A percentile compares a stretch with the other conserved stretches of the same genome.
These are phyloP conservation scores for Lateolabrax maculatus DNA, from an alignment of 2,797 vertebrate species.

Conservation along the genomic window DNA sequence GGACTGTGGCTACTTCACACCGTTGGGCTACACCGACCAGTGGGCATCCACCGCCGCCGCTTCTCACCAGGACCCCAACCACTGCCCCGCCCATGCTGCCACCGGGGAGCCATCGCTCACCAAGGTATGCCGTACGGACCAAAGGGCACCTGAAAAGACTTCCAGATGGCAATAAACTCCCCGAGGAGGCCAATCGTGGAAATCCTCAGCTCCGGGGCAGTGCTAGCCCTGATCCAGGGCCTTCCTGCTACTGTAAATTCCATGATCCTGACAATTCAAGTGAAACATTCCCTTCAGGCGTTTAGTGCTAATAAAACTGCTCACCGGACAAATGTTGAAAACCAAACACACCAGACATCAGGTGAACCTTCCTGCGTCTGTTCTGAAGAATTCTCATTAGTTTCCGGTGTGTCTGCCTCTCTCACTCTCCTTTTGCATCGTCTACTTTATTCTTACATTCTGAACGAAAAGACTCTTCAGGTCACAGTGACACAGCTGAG, in stretches of 20 bases:
- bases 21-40: constrained; percentile 89
- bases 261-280: background rate
- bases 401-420: too few species aligned
- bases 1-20: constrained; percentile 92
- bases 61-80: constrained; percentile 87
- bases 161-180: constrained; percentile 31
- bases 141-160: constrained; percentile 24
- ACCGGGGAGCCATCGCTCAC: constrained; percentile 90
- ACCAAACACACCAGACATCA: background rate
- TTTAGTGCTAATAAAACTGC: background rate
- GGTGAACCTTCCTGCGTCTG: background rate
- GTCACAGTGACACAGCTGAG: constrained; percentile 17
- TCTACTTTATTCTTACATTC: background rate
- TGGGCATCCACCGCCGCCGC: constrained; percentile 90
- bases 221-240: too few species aligned
- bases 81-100: constrained; percentile 88
- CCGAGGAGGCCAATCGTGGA: background rate
- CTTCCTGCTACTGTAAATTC: background rate
- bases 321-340: background rate
- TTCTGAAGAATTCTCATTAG: background rate
- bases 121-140: constrained; percentile 75
- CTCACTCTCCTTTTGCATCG: background rate
- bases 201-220: background rate
- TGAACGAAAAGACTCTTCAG: background rate
- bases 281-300: background rate